Base-by-base conservation (phyloP, 2,888 invertebrate genomes). In the Philereme transversata region DNA sequence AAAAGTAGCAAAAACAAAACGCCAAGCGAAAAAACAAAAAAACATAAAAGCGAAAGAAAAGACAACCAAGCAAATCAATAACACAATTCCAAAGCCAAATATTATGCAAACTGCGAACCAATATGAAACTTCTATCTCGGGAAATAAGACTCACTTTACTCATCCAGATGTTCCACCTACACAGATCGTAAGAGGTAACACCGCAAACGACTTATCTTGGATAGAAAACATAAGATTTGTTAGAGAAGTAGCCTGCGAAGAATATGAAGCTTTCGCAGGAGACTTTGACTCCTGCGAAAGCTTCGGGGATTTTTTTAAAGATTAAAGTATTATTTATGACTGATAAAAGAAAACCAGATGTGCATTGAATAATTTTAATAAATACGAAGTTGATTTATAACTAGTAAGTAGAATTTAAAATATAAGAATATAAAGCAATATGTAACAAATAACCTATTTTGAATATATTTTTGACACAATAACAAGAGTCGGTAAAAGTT, bases 151-250 rank as follows among this genome's bases (percentile, higher is more conserved):
- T 44, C 22, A 45, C n/a, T 3, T 4, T 22, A 11, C 3, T 34
- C 3, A 34, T 5, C 4, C 5, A 4, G 6, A 4, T 22, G 6
- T 8, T 35, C 33, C 38, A 53, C 58, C 53, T 58, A 58, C 58
- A 47, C 5, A 46, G 35, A 47, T 51, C 49, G 55, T 57, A 55
- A 57, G 67, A 35, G 62, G n/a, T n/a, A n/a, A n/a, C n/a, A n/a
- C n/a, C n/a, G n/a, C n/a, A n/a, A n/a, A n/a, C n/a, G n/a, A 61
- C 35, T 65, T 88, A 1, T 84, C 87, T 1, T 90, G 90, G 90
- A 51, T 90, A 1, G 84, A 85, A 70, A 79, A 81, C 43, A 74
- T 90, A 43, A 79, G 77, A 62, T 86, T 74, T 53, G 78, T 89
- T 0, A 79, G 89, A 64, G 82, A 84, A 72, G 67, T 88, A 11